Evolutionary conservation across 2,797 vertebrate species (phyloP), one percentile per base, ranked within the genome.

Genomic region (Thripadectes ignobilis): DNA sequence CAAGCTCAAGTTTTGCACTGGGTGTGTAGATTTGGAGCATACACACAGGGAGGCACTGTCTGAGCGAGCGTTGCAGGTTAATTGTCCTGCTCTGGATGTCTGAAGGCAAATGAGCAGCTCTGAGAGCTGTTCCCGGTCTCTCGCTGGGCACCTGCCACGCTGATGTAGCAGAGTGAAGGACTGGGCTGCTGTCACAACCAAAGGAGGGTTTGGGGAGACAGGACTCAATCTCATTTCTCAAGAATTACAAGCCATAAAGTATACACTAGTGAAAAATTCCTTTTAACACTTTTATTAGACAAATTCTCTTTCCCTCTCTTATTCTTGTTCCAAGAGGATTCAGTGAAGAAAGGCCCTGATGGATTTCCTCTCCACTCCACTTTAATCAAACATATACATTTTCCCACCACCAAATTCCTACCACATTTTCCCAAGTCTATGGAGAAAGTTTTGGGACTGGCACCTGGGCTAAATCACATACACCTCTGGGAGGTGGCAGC

Each of bases 151-250:
- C 11, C 13, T 8, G 27, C 39, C 32, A 26, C 14, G 45, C 49
- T 15, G 65, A 0, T 0, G 0, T n/a, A 29, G 29, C 2, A 1
- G 49, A n/a, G 15, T 9, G 62, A 69, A 69, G 46, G 32, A 6
- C 43, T 41, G 38, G 38, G 8, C 51, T 81, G 51, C 23, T 27
- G 6, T 54, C 51, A 43, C 48, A 69, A 1, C 22, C 34, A 57
- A 43, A 41, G 39, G 34, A 61, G 68, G 41, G 43, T 62, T 57
- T 41, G 21, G 23, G 5, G n/a, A 57, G 17, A 24, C n/a, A 66
- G n/a, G 17, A 16, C 6, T 22, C 14, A 2, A 12, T 22, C 46
- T 71, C 8, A 7, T 46, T 36, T 57, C 49, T 76, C 23, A 41
- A 46, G 39, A 54, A 43, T 66, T 34, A 76, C 63, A 79, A 81